Evolutionary conservation across 2,888 invertebrate species (phyloP), one percentile per base, ranked within the genome.

Genomic region (Orchestes rusci): DNA sequence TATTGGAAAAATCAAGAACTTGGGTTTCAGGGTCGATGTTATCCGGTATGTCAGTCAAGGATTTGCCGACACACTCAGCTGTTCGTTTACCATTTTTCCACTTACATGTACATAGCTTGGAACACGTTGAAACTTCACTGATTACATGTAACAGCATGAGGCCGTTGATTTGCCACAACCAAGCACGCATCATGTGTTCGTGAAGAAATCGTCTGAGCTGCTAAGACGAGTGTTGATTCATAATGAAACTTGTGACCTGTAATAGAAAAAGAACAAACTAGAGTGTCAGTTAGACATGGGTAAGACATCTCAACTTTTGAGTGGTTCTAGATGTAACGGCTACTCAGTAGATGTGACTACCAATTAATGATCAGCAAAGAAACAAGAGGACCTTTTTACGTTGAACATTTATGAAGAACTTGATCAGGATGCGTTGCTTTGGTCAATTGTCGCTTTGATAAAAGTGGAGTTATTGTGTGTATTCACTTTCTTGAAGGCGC

Each of bases 61-160:
- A 81, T 62, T 84, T 83, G 51, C 84, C 81, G 37, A 82, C 77
- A 69, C 93, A 93, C 67, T 92, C 90, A 37, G 89, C 90, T 54
- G 87, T 86, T 64, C 90, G 84, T 63, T 93, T 93, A 35, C 92
- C 92, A 62, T 84, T 84, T 68, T 90, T 91, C 92, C 92, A 92
- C 66, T 89, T 90, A 73, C 93, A 93, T 44, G 79, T 73, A 68
- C 92, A 93, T 53, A 80, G 77, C 23, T 76, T 71, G 17, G 90
- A 90, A 64, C 90, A 91, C 38, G 77, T 75, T 8, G 30, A 33
- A n/a, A 42, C 42, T 44, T 51, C 48, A 5, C 35, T 34, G 30
- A 48, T 38, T 17, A 46, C 34, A 23, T 43, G 38, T 23, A 49
- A 34, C 10, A 39, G 28, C 32, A 45, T 45, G 23, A 50, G 44